Percentiles rank a stretch among this genome's conserved stretches.
Conservation (phyloP, 2,113 vertebrate genomes). For the Corythoichthys haematopterus region DNA sequence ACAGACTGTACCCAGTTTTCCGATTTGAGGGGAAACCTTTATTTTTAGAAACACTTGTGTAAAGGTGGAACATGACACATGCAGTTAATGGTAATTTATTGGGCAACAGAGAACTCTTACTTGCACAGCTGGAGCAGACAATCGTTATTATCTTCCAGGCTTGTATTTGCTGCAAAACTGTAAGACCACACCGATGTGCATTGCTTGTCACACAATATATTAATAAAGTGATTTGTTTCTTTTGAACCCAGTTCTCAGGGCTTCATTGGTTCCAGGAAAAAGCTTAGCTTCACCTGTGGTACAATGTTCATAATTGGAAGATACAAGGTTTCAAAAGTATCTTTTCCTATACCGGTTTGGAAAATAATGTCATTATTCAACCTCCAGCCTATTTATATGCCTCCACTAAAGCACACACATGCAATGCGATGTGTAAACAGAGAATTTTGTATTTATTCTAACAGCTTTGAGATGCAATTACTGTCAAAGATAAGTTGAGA, state of each 20-base stretch:
- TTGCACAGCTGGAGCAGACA: neutral
- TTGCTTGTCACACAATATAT: neutral
- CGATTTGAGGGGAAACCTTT: too few relatives aligned
- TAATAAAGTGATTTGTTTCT: neutral
- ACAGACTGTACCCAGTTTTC: neutral
- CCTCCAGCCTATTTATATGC: neutral
- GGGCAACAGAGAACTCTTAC: neutral
- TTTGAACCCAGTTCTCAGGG: neutral
- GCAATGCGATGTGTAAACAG: neutral
- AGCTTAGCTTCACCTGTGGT: neutral
- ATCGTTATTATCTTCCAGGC: neutral
- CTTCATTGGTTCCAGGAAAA: neutral
- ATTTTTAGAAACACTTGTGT: too few relatives aligned
- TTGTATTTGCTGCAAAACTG: neutral
- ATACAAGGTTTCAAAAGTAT: neutral
- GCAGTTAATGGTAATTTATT: too few relatives aligned
- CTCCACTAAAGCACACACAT: neutral
- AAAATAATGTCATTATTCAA: neutral
- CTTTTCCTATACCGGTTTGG: neutral
- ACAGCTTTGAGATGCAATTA: slow-evolving; percentile 6
- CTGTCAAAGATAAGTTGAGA: slow-evolving; percentile 9
- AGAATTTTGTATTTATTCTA: neutral
- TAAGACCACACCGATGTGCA: neutral
- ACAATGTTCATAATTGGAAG: neutral
- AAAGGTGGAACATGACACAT: too few relatives aligned